Evolutionary conservation across 1,140 invertebrate species (phyloP), one percentile per base, ranked within the genome.

Genomic region (Drosophila ercepeae): DNA sequence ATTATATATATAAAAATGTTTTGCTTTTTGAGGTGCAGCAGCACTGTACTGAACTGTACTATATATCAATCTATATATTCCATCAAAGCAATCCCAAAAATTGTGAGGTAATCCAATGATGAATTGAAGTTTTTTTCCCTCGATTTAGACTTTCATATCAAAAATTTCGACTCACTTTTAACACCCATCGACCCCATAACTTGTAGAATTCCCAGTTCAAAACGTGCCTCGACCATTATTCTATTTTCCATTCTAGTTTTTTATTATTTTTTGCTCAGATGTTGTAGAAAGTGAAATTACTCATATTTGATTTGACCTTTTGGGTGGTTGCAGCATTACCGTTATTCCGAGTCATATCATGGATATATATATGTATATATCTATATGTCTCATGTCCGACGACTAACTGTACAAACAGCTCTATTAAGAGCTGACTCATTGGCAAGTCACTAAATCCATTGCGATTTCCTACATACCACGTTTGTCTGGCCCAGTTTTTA

Each of bases 261-360:
- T 52, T 34, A 19, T 58, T 32, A 11, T 51, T 29, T 16, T 27
- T 27, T 52, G 46, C 48, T n/a, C 8, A 13, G 13, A 14, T 39
- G 14, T 34, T 50, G 19, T 51, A 48, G 36, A 58, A 63, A 73
- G 64, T 42, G 11, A 34, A 41, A 49, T 45, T 49, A 61, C 58
- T 63, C 65, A 46, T 69, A 59, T 81, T 39, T 54, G 14, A 19
- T 63, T 63, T 81, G 78, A 83, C 78, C 78, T 83, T 78, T 83
- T 41, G 27, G 27, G 4, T 45, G 54, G 45, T 39, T 49, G 52
- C 44, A 53, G 25, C 63, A 54, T 14, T 57, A 58, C 68, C 59
- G 78, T 61, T 82, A 81, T 19, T 32, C 34, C 18, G 18, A n/a
- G 27, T 29, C 32, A 46, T 42, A n/a, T 18, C 21, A 2, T 21